These are phyloP conservation scores for Patella pellucida DNA, from an alignment of 2,888 invertebrate species.

Conservation along the genomic window DNA sequence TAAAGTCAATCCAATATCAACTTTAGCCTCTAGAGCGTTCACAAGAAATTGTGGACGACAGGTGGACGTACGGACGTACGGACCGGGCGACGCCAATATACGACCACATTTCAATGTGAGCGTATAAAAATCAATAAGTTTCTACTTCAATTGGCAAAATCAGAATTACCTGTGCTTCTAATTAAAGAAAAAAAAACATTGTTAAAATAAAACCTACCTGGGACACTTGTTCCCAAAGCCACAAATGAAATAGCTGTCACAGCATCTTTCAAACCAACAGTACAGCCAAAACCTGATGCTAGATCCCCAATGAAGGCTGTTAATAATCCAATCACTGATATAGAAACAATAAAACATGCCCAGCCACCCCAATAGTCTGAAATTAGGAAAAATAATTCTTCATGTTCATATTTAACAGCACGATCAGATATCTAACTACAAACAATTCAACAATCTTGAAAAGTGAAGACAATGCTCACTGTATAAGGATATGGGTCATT, in stretches of 20 bases:
- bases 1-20: too few relatives aligned
- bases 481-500: too few relatives aligned
- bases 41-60: too few relatives aligned
- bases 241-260: constrained; percentile 98
- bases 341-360: constrained; percentile 93
- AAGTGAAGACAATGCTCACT: too few relatives aligned
- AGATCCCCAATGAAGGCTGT: constrained; percentile 98
- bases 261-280: constrained; percentile 94
- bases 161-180: background rate
- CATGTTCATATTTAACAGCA: too few relatives aligned
- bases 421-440: too few relatives aligned
- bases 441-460: too few relatives aligned
- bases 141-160: too few relatives aligned
- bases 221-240: constrained; percentile 97
- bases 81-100: background rate
- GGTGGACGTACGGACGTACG: too few relatives aligned
- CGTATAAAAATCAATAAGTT: too few relatives aligned
- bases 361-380: constrained; percentile 87
- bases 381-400: constrained; percentile 23
- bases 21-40: background rate
- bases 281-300: constrained; percentile 97
- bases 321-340: constrained; percentile 90
- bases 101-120: background rate
- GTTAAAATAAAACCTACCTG: constrained; percentile 72
- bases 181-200: background rate